Base-by-base conservation (phyloP, 2,797 vertebrate genomes). In the Sebastes hopkinsi region DNA sequence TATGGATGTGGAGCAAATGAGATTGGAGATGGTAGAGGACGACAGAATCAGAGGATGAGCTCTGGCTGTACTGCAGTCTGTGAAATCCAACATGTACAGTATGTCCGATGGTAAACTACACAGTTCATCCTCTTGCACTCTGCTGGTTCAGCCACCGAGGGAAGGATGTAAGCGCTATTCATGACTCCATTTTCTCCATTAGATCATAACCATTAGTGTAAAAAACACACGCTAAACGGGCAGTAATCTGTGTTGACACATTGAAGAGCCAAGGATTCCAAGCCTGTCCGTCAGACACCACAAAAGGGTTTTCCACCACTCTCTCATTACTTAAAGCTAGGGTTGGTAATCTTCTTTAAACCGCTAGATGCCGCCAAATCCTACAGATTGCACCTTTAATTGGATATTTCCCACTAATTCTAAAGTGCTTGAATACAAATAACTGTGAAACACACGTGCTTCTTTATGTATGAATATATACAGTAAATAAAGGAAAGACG, bases 211-310 rank as follows among this genome's bases (percentile, higher is more conserved):
- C 29, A 54, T 79, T 82, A 77, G 22, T 64, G 62, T 38, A 38
- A 62, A 62, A 68, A 77, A 52, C 67, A 75, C 52, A 29, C 0
- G 27, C 54, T 23, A n/a, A n/a, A n/a, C n/a, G n/a, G n/a, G n/a
- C 64, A 23, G 66, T 80, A 78, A 75, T 79, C n/a, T 42, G 58
- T 75, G 64, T 42, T n/a, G 79, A 79, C 76, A 78, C 77, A 30
- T 22, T 56, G 55, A 79, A 52, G 50, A 75, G 66, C 50, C 13
- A 54, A 50, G 36, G 62, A 75, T 67, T 42, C 74, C 32, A 22
- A 54, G 52, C n/a, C n/a, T 54, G 52, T 77, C 77, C 69, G 55
- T 87, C 81, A 84, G 27, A 58, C 23, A 52, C 46, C 46, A 52
- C 18, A n/a, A n/a, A 52, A 52, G 4, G 46, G 18, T 52, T 52